These are phyloP conservation scores for Poecilia picta DNA, from an alignment of 2,797 vertebrate genomes.

Conservation along the genomic window DNA sequence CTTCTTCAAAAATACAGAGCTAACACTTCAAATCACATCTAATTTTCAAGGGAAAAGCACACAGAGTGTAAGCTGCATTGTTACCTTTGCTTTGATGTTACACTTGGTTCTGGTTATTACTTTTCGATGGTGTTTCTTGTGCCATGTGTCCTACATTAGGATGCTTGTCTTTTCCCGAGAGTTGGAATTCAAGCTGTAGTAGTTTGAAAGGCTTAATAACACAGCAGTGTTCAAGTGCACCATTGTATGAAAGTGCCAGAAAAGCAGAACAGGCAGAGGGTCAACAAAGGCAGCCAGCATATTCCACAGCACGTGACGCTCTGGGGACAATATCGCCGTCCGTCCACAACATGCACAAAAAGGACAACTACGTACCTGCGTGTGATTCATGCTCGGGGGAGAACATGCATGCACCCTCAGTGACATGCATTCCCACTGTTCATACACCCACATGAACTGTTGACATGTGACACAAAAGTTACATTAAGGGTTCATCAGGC, in stretches of 20 bases:
- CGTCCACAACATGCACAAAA: slow-evolving; percentile 72
- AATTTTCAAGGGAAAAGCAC: slow-evolving; percentile 6
- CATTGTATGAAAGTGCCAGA: slow-evolving; percentile 89
- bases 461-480: slow-evolving; percentile 40
- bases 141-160: slow-evolving; percentile 79
- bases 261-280: slow-evolving; percentile 82
- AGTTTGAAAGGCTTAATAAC: slow-evolving; percentile 83
- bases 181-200: slow-evolving; percentile 81
- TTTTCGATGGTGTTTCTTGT: slow-evolving; percentile 68
- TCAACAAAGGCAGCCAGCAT: slow-evolving; percentile 86
- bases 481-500: slow-evolving; percentile 44
- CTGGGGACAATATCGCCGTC: slow-evolving; percentile 79
- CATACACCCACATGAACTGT: slow-evolving; percentile 46
- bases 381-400: slow-evolving; percentile 55
- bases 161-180: slow-evolving; percentile 74
- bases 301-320: slow-evolving; percentile 84
- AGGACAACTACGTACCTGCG: slow-evolving; percentile 68
- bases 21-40: background rate
- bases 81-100: slow-evolving; percentile 71
- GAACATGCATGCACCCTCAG: slow-evolving; percentile 50
- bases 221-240: slow-evolving; percentile 80
- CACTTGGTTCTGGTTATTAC: slow-evolving; percentile 60
- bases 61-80: slow-evolving; percentile 18
- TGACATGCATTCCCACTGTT: slow-evolving; percentile 33
- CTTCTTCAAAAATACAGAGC: background rate